Evolutionary conservation across 2,888 invertebrate genomes (phyloP).

Genomic region (Rotaria socialis): DNA sequence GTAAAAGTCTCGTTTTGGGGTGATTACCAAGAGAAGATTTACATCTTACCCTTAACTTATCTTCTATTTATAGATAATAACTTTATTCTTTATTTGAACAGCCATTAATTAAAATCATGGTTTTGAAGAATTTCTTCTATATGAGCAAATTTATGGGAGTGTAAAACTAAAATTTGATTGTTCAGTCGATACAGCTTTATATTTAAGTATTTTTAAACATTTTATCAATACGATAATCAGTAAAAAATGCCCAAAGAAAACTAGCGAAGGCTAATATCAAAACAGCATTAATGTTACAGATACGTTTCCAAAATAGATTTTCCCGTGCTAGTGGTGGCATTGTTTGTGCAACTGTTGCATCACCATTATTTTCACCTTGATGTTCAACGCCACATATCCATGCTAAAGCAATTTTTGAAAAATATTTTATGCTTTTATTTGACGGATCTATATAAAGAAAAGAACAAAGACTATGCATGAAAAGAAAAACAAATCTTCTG

Average conservation of each 20-base stretch:
- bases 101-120: no score
- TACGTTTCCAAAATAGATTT: conserved; percentile 24
- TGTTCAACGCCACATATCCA: conserved; percentile 46
- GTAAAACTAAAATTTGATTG: no score
- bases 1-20: no score
- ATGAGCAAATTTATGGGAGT: no score
- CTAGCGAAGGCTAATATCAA: conserved; percentile 22
- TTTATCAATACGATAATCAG: conserved; percentile 33
- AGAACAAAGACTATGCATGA: background rate
- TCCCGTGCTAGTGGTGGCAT: conserved; percentile 13
- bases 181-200: no score
- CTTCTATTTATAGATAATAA: no score
- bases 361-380: background rate
- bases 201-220: background rate
- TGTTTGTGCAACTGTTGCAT: background rate
- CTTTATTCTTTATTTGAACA: no score
- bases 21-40: no score
- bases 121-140: no score
- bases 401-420: conserved; percentile 23
- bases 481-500: background rate
- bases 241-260: conserved; percentile 43
- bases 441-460: background rate
- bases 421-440: background rate
- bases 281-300: conserved; percentile 38
- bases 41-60: no score